phyloP scores from a whole-genome alignment of 2,113 vertebrate genomes.

The Dendropsophus ebraccatus region DNA sequence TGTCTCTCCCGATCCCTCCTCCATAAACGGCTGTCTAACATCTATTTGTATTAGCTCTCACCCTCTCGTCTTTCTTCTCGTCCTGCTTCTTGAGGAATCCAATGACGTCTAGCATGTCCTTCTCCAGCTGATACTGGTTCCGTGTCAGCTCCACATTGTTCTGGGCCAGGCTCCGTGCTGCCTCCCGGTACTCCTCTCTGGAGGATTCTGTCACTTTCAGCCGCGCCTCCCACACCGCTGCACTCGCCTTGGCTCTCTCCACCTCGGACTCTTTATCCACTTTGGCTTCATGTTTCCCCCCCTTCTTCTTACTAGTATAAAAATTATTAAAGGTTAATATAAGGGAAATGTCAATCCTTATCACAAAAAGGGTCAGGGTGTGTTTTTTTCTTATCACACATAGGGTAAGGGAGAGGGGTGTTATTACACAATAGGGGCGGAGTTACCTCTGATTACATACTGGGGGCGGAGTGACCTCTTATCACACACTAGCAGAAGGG shows the following conservation, averaged over 20 bases:
- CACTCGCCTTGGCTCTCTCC: slow-evolving; percentile 76
- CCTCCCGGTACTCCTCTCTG: slow-evolving; percentile 72
- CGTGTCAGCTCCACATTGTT: slow-evolving; percentile 75
- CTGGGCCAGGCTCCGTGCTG: slow-evolving; percentile 69
- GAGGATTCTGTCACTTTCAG: slow-evolving; percentile 75
- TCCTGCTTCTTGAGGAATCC: slow-evolving; percentile 71
- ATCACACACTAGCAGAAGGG: not conserved
- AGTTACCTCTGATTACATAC: not conserved
- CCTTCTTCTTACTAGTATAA: slow-evolving; percentile 67
- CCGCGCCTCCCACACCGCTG: slow-evolving; percentile 79
- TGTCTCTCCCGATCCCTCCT: no score
- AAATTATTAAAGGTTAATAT: no score
- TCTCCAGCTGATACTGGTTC: slow-evolving; percentile 75
- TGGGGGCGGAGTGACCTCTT: not conserved
- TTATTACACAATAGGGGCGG: slow-evolving; percentile 40
- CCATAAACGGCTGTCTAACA: no score
- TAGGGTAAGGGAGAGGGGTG: no score
- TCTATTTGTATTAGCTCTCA: no score
- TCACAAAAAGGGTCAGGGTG: not conserved
- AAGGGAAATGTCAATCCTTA: no score
- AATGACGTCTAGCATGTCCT: slow-evolving; percentile 71
- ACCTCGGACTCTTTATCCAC: slow-evolving; percentile 69
- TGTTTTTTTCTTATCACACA: not conserved
- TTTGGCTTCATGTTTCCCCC: slow-evolving; percentile 67
- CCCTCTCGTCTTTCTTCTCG: slow-evolving; percentile 76